phyloP scores from a whole-genome alignment of 2,797 vertebrate species.

The Eulemur mongoz region DNA sequence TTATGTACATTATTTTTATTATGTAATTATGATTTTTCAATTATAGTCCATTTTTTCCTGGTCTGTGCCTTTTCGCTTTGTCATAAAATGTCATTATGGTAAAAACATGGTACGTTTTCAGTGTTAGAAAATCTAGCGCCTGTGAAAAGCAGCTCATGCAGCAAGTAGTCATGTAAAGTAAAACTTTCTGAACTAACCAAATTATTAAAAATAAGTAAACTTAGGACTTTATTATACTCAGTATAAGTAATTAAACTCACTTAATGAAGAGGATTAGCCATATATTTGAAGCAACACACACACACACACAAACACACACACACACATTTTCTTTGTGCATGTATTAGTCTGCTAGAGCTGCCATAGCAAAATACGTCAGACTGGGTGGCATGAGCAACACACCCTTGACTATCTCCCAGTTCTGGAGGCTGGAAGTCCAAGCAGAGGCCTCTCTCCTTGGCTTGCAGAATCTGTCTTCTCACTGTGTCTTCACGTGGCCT shows the following conservation, averaged over 20 bases:
- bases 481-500: not conserved
- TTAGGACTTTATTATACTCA: not conserved
- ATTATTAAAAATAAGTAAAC: not conserved
- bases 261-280: not conserved
- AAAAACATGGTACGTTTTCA: not conserved
- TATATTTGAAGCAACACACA: not conserved
- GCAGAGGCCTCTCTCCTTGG: not conserved
- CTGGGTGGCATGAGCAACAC: not conserved
- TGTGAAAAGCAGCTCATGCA: not conserved
- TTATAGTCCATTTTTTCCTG: not conserved
- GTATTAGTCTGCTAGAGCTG: not conserved
- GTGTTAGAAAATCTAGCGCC: not conserved
- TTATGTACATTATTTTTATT: no score
- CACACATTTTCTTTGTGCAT: not conserved
- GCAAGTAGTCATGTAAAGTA: not conserved
- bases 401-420: not conserved
- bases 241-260: not conserved
- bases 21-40: not conserved
- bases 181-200: not conserved
- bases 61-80: not conserved
- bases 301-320: not conserved
- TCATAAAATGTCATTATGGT: not conserved
- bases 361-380: not conserved
- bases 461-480: not conserved
- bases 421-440: not conserved